Base-by-base conservation (phyloP, 2,888 invertebrate species). In the Heteromyza rotundicornis region DNA sequence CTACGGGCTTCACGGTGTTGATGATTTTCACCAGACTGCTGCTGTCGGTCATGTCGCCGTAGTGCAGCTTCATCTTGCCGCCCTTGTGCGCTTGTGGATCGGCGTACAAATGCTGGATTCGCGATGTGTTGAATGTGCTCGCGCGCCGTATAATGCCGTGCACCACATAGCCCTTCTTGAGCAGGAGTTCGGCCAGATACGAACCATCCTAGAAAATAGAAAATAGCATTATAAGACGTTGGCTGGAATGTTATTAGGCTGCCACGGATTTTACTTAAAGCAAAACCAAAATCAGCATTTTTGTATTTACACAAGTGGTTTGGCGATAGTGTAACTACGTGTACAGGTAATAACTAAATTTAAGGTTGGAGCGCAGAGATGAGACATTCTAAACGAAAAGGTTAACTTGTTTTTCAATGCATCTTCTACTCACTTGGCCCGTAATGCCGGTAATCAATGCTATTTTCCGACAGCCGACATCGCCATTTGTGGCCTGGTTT, bases 41-140 rank as follows among this genome's bases (percentile, higher is more conserved):
- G 54, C 96, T 96, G 83, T 99, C 99, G 0, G 98, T 98, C 89
- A 99, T 91, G 79, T 99, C 99, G 14, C 99, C 99, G 82, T 99
- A 99, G 82, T 99, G 99, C 7, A 99, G 85, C 74, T 94, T 92
- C 92, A 97, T 95, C 71, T 87, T 87, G 0, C 92, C 95, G 23
- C 91, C 91, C n/a, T 89, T 89, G 83, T 98, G 98, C 22, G 92
- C 89, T 40, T 90, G 88, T 0, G 94, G 94, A 83, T 98, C 92
- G 0, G 90, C 92, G 82, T 99, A 98, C 57, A 99, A 85, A 84
- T 99, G 99, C 77, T 96, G 92, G 67, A 99, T 98, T 64, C 99
- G 87, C 2, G 90, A 90, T 0, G 99, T 99, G 82, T 99, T 99
- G 82, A 99, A 99, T 0, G 95, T 93, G 74, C 96, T 96, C 0